A percentile compares a stretch with the other conserved stretches of the same genome.
These are phyloP conservation scores for Gymnogyps californianus DNA, from an alignment of 2,113 vertebrate genomes.

Conservation along the genomic window DNA sequence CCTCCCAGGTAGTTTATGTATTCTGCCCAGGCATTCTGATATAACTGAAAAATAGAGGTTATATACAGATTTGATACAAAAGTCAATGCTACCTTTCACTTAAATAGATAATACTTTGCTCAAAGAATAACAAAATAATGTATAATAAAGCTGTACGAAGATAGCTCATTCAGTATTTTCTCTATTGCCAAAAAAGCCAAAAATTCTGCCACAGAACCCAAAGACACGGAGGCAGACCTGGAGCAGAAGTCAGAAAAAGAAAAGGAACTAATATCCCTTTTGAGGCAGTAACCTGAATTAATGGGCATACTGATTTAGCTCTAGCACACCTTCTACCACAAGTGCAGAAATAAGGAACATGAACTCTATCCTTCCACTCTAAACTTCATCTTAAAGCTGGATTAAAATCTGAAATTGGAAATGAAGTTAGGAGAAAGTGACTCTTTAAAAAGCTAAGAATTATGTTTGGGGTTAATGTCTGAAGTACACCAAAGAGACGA, in stretches of 20 bases:
- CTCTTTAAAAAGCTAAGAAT: not conserved
- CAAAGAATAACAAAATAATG: not conserved
- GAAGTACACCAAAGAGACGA: not conserved
- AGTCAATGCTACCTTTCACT: not conserved
- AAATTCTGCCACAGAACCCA: not conserved
- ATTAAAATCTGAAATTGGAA: not conserved
- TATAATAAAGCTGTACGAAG: not conserved
- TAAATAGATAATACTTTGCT: not conserved
- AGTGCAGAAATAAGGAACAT: not conserved
- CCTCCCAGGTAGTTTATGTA: not conserved
- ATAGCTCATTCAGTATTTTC: not conserved
- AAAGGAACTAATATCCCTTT: not conserved
- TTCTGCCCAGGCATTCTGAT: not conserved
- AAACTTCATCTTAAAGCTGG: not conserved
- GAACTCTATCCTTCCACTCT: not conserved
- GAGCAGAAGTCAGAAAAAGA: not conserved
- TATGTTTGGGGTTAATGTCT: not conserved
- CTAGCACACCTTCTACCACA: not conserved
- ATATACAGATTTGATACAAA: not conserved
- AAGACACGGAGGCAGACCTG: not conserved
- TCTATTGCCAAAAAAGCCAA: not conserved
- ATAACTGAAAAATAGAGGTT: not conserved
- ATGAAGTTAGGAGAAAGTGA: slow-evolving; percentile 30
- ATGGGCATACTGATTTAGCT: not conserved
- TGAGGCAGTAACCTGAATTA: not conserved